Conservation (phyloP, 2,113 vertebrate species). For the Pheucticus melanocephalus region DNA sequence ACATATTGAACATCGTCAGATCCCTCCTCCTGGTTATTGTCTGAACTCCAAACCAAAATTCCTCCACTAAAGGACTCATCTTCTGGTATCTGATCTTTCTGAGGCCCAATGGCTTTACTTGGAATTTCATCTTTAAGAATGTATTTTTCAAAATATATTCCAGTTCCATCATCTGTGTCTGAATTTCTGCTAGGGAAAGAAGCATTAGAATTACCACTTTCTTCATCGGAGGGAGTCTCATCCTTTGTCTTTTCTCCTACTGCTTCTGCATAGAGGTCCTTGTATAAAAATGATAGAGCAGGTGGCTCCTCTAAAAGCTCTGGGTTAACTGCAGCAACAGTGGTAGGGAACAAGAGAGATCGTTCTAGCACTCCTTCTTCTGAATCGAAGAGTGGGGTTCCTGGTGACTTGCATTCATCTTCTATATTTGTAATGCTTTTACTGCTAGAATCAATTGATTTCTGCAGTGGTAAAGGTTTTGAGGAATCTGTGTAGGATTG, state of each 20-base stretch:
- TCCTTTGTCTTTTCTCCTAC: slow-evolving; percentile 77
- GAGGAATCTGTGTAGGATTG: slow-evolving; percentile 23
- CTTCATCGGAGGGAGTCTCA: slow-evolving; percentile 81
- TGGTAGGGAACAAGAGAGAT: slow-evolving; percentile 81
- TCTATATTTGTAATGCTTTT: slow-evolving; percentile 25
- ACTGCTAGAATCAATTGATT: slow-evolving; percentile 7
- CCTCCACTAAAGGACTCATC: slow-evolving; percentile 15
- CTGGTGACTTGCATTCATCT: slow-evolving; percentile 65
- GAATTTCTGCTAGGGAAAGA: slow-evolving; percentile 81
- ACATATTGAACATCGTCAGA: background rate
- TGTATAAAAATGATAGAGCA: slow-evolving; percentile 89
- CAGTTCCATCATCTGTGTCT: slow-evolving; percentile 82
- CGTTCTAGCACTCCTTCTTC: slow-evolving; percentile 81
- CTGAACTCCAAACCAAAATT: slow-evolving; percentile 24
- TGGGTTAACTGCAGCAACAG: slow-evolving; percentile 82
- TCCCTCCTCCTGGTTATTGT: background rate
- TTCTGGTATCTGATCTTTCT: slow-evolving; percentile 38
- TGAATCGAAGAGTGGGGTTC: slow-evolving; percentile 80
- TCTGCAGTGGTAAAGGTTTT: slow-evolving; percentile 16
- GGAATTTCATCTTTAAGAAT: slow-evolving; percentile 87
- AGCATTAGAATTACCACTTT: slow-evolving; percentile 80
- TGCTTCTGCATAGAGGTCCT: slow-evolving; percentile 88
- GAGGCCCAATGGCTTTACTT: slow-evolving; percentile 28
- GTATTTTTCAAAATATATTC: slow-evolving; percentile 92
- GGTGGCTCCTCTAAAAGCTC: slow-evolving; percentile 88